These are phyloP conservation scores for Chaetodon trifascialis DNA, from an alignment of 2,113 vertebrate species.

Conservation along the genomic window DNA sequence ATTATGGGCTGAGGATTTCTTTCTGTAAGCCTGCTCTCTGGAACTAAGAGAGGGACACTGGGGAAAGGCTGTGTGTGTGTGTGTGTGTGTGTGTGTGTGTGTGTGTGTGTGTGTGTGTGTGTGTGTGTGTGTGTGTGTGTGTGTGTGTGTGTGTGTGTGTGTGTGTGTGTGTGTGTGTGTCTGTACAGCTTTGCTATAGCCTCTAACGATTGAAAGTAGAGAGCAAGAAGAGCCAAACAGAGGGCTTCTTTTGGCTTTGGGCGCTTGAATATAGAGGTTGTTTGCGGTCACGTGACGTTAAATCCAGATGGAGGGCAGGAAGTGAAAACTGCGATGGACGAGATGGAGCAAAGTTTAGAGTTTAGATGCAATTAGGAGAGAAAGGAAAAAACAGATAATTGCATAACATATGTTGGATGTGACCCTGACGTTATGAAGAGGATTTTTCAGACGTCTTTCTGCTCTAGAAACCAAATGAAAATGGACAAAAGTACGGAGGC, in stretches of 20 bases:
- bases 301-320: no score
- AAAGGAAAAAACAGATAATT: no score
- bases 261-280: no score
- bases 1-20: slow-evolving; percentile 73
- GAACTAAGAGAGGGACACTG: slow-evolving; percentile 60
- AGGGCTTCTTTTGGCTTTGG: neutral
- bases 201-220: neutral
- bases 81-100: slow-evolving; percentile 13
- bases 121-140: slow-evolving; percentile 9
- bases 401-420: no score
- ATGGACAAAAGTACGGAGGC: no score
- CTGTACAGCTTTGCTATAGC: neutral
- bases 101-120: slow-evolving; percentile 14
- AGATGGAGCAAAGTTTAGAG: no score
- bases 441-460: no score
- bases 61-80: slow-evolving; percentile 29
- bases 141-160: slow-evolving; percentile 4
- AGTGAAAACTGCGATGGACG: no score
- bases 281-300: no score
- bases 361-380: no score
- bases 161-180: slow-evolving; percentile 10
- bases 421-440: no score
- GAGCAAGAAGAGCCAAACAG: neutral
- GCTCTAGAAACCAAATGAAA: no score
- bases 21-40: slow-evolving; percentile 64